Evolutionary conservation across 1,140 invertebrate species (phyloP), one percentile per base, ranked within the genome.

Genomic region (Vanessa atalanta): DNA sequence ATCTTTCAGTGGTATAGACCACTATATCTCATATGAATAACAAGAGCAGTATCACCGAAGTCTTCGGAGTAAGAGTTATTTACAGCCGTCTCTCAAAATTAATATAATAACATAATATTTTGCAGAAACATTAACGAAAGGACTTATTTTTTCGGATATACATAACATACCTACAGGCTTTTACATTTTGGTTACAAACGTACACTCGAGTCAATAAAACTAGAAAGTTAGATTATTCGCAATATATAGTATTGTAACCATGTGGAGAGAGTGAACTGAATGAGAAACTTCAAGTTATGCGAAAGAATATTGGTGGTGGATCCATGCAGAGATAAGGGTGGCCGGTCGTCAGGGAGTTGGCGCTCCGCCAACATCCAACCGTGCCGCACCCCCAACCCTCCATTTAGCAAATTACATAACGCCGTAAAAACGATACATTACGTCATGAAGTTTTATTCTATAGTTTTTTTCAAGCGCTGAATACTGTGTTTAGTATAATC

Each of bases 291-390:
- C 71, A 26, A 77, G 55, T 78, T 77, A 81, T 81, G 63, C 72
- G 69, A 77, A 75, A 75, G 77, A 77, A 73, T 81, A 82, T 83
- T 79, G 81, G 82, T 77, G 78, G 78, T 76, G 83, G 76, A 87
- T 85, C 71, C 79, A 73, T 73, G 70, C 73, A 53, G 78, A 82
- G 86, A 89, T 88, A 88, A 86, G 80, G 79, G 77, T 78, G 77
- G 82, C 80, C 79, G 79, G 65, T 79, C 77, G 80, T 80, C 67
- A 83, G 79, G 74, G 75, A 16, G 79, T 73, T 89, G 88, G 88
- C 86, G 68, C 67, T 47, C 9, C 16, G 88, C 86, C 88, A 88
- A 83, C 70, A 53, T 67, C 51, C 66, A 47, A 65, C 70, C 60
- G 51, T 72, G 65, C 71, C 73, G 73, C 78, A 67, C 69, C 57